Evolutionary conservation across 2,888 invertebrate genomes (phyloP), one percentile per base, ranked within the genome.

Genomic region (Leucoma salicis): DNA sequence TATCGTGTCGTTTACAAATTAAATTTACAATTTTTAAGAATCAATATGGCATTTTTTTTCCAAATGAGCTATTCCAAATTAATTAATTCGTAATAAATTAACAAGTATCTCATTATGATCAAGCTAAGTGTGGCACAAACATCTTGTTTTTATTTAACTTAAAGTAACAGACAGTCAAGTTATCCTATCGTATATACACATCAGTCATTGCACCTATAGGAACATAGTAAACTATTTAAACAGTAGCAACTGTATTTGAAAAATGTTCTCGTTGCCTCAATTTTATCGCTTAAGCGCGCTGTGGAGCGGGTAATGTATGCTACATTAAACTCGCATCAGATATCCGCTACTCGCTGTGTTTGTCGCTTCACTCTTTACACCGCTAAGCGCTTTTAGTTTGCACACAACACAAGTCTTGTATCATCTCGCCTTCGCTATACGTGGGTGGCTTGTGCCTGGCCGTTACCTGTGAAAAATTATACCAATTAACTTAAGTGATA

Each of bases 361-460:
- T 14, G 14, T 14, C 4, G 29, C 29, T 12, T 10, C 27, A 8
- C 15, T 15, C 14, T 2, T 15, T 15, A 31, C 11, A 14, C 2
- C 2, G 8, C 14, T 29, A 29, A 14, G 14, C 14, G 13, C 14
- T 14, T 14, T 11, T 29, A 2, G 10, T 13, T 14, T 21, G 24
- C 25, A 35, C 43, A 32, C 59, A 60, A 68, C 53, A 70, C 70
- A 57, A 66, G 52, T 47, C 51, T 59, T 39, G 46, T 48, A 39
- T 54, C 35, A 46, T 31, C 31, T 49, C 42, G 39, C 56, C 48
- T 58, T 57, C 42, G 63, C 69, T 84, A 87, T 55, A 87, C 87
- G 53, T 86, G 85, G 40, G 86, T 87, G 16, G 75, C 87, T 54
- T 83, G 86, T n/a, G 82, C 70, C 50, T 76, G 78, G 40, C 62